phyloP scores from a whole-genome alignment of 2,113 vertebrate genomes.

The Rhabdornis inornatus region DNA sequence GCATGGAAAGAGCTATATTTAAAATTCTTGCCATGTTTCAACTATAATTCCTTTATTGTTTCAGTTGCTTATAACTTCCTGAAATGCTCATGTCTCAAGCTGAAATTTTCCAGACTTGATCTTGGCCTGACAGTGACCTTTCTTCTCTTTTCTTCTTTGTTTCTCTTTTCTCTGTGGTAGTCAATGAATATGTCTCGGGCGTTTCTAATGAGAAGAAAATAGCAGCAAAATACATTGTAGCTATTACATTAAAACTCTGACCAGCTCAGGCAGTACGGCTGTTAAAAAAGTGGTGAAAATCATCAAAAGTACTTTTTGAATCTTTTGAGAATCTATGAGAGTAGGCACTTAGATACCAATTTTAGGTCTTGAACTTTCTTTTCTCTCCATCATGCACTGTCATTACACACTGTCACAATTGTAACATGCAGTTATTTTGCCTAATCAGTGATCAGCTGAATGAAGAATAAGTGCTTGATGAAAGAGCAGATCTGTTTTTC shows the following conservation, averaged over 20 bases:
- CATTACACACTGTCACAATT: neutral
- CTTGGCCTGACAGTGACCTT: constrained; percentile 28
- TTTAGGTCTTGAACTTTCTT: neutral
- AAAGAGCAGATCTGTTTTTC: neutral
- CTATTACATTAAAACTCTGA: neutral
- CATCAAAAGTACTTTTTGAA: neutral
- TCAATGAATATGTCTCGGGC: neutral
- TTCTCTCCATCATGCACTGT: neutral
- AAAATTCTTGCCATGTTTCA: neutral
- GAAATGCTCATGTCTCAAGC: neutral
- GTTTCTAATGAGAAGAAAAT: neutral
- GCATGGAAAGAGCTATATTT: neutral
- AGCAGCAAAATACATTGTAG: neutral
- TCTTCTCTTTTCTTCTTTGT: neutral
- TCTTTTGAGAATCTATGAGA: neutral
- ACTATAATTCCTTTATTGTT: constrained; percentile 18
- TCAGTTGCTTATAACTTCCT: constrained; percentile 34
- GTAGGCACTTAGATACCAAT: neutral
- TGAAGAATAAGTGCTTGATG: neutral
- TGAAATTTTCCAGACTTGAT: constrained; percentile 42
- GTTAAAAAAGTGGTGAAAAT: neutral
- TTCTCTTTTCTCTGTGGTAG: constrained; percentile 1
- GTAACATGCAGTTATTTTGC: neutral
- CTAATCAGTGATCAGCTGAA: neutral
- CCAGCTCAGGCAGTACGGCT: neutral